Conservation (phyloP, 2,113 vertebrate genomes). For the Myocastor coypus region DNA sequence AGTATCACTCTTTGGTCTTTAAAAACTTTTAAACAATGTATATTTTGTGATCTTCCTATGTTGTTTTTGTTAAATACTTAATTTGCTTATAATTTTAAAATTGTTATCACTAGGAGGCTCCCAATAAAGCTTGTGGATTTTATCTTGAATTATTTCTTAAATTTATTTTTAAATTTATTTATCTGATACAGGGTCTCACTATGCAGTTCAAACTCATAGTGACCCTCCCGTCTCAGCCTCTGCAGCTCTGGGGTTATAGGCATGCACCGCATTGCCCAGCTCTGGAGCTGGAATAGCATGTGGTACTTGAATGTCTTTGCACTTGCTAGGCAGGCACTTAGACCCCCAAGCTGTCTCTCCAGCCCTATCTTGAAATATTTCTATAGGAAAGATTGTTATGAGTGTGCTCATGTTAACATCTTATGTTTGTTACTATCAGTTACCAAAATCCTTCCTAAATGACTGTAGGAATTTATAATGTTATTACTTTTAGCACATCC, state of each 20-base stretch:
- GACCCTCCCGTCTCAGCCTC: no score
- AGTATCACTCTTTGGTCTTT: background rate
- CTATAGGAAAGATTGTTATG: background rate
- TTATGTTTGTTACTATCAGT: constrained; percentile 27
- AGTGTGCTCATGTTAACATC: background rate
- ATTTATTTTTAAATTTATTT: no score
- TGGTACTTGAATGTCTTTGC: no score
- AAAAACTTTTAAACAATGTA: constrained; percentile 1
- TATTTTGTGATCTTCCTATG: background rate
- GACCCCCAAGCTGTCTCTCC: no score
- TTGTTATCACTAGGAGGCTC: background rate
- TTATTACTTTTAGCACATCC: background rate
- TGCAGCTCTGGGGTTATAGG: no score
- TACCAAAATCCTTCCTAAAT: background rate
- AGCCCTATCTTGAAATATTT: background rate
- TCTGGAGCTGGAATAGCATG: no score
- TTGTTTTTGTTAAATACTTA: constrained; percentile 46
- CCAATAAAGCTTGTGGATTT: background rate
- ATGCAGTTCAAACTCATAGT: no score
- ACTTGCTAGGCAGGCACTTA: no score
- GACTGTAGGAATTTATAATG: background rate
- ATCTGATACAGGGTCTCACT: no score
- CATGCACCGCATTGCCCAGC: no score
- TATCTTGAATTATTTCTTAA: background rate
- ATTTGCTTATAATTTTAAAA: constrained; percentile 44